Evolutionary conservation across 2,888 invertebrate genomes (phyloP).

Genomic region (Norana najaformis): DNA sequence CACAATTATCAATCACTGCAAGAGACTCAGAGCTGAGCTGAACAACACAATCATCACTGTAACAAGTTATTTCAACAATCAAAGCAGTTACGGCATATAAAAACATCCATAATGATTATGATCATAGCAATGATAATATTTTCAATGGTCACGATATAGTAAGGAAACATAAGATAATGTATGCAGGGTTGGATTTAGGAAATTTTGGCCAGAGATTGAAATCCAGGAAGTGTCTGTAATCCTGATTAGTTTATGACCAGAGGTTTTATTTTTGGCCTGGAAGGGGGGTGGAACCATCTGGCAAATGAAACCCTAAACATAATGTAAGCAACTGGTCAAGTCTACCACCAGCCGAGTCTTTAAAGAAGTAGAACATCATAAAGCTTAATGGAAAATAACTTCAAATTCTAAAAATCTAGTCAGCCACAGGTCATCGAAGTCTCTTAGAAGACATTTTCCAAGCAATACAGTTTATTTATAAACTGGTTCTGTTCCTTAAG

Average conservation of each 20-base stretch:
- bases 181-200: neutral
- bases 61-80: neutral
- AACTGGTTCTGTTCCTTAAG: neutral
- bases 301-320: neutral
- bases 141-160: no score
- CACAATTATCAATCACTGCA: neutral
- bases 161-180: neutral
- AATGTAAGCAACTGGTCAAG: neutral
- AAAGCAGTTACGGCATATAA: neutral
- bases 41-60: neutral
- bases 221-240: neutral
- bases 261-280: neutral
- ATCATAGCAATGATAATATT: neutral
- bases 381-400: neutral
- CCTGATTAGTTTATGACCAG: neutral
- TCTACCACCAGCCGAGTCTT: neutral
- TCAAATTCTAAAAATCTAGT: conserved; percentile 25
- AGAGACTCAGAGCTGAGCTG: neutral
- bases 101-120: neutral
- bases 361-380: neutral
- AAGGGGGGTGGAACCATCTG: neutral
- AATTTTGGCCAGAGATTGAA: neutral
- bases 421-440: neutral
- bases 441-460: neutral
- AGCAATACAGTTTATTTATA: neutral